Evolutionary conservation across 2,888 invertebrate species (phyloP).

Genomic region (Tanaodytes sp.): DNA sequence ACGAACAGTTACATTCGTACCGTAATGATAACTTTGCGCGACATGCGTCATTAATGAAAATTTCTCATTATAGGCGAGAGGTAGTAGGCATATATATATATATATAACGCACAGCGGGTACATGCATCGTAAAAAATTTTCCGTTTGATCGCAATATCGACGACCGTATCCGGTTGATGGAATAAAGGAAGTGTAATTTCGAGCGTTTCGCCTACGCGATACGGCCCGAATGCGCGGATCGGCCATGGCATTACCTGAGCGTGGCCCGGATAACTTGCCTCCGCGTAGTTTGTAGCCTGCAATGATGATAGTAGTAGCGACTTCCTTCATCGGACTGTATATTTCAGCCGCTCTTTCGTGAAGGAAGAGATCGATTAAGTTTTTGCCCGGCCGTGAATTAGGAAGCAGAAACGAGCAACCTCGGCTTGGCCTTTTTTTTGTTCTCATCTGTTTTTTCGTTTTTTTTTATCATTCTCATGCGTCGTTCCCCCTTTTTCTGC

Average conservation of each 20-base stretch:
- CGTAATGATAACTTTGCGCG: conserved; percentile 38
- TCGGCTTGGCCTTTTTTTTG: conserved; percentile 10
- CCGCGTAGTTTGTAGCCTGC: conserved; percentile 18
- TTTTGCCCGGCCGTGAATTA: conserved; percentile 68
- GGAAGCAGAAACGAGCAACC: conserved; percentile 54
- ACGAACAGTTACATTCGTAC: conserved; percentile 28
- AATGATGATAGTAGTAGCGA: conserved; percentile 39
- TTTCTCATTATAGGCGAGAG: conserved; percentile 9
- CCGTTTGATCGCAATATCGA: conserved; percentile 10
- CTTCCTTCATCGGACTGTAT: conserved; percentile 33
- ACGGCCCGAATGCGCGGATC: conserved; percentile 36
- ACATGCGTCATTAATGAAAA: conserved; percentile 33
- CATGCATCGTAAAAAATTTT: conserved; percentile 16
- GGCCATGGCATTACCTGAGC: conserved; percentile 24
- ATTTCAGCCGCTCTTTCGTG: conserved; percentile 49
- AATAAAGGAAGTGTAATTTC: conserved; percentile 6
- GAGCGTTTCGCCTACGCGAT: conserved; percentile 27
- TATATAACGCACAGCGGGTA: neutral
- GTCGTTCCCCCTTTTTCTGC: too few relatives aligned
- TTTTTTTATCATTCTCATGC: too few relatives aligned
- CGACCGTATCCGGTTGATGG: conserved; percentile 25
- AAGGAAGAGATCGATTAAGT: conserved; percentile 71
- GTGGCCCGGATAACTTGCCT: conserved; percentile 28
- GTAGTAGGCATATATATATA: too few relatives aligned
- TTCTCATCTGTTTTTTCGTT: too few relatives aligned